Evolutionary conservation across 1,140 invertebrate genomes (phyloP).

Genomic region (Luehdorfia chinensis): DNA sequence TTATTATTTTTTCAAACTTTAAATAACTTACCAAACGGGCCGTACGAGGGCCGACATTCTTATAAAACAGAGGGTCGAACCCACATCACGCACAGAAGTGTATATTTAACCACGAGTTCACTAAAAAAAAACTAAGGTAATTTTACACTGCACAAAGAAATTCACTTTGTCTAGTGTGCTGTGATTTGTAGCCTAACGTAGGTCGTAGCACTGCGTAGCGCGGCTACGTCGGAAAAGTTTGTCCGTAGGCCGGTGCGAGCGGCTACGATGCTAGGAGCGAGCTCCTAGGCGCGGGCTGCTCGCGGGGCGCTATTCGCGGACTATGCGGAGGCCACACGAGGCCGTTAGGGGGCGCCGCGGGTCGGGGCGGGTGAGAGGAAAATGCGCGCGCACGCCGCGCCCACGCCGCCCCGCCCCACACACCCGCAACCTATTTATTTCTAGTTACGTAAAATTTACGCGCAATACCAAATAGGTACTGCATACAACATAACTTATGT

Average conservation of each 20-base stretch:
- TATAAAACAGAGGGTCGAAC: constrained; percentile 50
- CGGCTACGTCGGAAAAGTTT: constrained; percentile 52
- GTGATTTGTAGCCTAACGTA: constrained; percentile 31
- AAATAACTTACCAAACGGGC: constrained; percentile 69
- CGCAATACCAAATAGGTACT: constrained; percentile 69
- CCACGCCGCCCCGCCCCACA: constrained; percentile 68
- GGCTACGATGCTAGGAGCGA: constrained; percentile 35
- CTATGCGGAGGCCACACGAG: constrained; percentile 44
- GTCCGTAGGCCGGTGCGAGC: constrained; percentile 33
- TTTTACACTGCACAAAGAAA: constrained; percentile 45
- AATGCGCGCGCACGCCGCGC: constrained; percentile 61
- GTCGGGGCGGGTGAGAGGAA: constrained; percentile 26
- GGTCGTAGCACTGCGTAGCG: constrained; percentile 44
- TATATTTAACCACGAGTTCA: constrained; percentile 49
- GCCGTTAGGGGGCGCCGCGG: constrained; percentile 30
- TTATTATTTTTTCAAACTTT: no score
- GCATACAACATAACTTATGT: constrained; percentile 64
- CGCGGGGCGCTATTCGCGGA: constrained; percentile 58
- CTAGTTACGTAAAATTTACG: constrained; percentile 77
- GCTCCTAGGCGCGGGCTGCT: constrained; percentile 44
- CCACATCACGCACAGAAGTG: constrained; percentile 68
- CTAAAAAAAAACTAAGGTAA: constrained; percentile 29
- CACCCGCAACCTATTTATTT: constrained; percentile 76
- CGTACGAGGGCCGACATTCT: constrained; percentile 75
- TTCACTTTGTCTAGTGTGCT: constrained; percentile 25